Evolutionary conservation across 2,888 invertebrate genomes (phyloP), one percentile per base, ranked within the genome.

Genomic region (Kryphioiulus occultus): DNA sequence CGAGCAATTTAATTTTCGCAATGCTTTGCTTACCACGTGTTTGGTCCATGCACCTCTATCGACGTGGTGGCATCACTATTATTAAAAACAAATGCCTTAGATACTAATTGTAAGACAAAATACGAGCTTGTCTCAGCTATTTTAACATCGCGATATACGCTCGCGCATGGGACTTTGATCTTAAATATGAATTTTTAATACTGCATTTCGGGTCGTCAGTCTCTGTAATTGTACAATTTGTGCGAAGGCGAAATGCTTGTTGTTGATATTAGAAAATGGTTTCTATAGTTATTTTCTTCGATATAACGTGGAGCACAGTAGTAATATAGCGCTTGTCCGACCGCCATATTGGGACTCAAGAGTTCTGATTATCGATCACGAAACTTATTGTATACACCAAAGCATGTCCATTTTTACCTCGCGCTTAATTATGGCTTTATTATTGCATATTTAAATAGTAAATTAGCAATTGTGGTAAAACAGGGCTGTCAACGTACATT

Each of bases 401-500:
- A 68, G 22, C 22, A 26, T 68, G 26, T 68, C 68, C 53, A 53
- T 53, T 53, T 53, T 53, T 53, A 53, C n/a, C 68, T 68, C 26
- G 68, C 22, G 68, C 26, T 1, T 68, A 68, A 68, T 26, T 68
- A 68, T 68, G 26, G 68, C 68, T 68, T 68, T 68, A 68, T 68
- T 68, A 68, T 0, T 68, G 68, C 68, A 68, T 68, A 68, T 68
- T 68, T 68, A 68, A 68, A 68, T 68, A 68, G 68, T 26, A 68
- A 68, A 68, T 68, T 68, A 68, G 68, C 68, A 22, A 68, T 68
- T 68, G 68, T 68, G 68, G 68, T 68, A 68, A 68, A 68, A 68
- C 68, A 68, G 68, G 26, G 68, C 12, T 68, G 68, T 68, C 59
- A 59, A 22, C 19, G 59, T n/a, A 59, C 19, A 59, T 59, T 59